Conservation (phyloP, 2,888 invertebrate genomes). For the Lasioglossum malachurum region DNA sequence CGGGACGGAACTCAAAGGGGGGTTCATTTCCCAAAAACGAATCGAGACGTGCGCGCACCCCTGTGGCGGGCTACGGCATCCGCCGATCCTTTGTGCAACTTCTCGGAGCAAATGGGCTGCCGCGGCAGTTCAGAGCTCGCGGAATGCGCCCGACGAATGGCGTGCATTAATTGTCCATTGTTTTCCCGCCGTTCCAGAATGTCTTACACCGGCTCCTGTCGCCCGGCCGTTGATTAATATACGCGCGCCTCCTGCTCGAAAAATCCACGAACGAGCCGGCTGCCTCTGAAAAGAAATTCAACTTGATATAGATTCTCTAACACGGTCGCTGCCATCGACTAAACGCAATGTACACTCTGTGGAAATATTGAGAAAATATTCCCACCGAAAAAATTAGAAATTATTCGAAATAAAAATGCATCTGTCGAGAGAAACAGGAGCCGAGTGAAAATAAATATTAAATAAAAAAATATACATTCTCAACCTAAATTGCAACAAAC, state of each 20-base stretch:
- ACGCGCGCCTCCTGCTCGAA: slow-evolving; percentile 6
- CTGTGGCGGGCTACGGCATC: slow-evolving; percentile 45
- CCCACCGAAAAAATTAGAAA: too few relatives aligned
- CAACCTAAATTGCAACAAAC: not conserved
- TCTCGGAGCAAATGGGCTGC: slow-evolving; percentile 50
- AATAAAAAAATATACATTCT: too few relatives aligned
- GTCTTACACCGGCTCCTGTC: slow-evolving; percentile 46
- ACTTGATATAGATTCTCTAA: not conserved
- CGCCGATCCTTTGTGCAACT: slow-evolving; percentile 66
- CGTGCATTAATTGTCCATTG: slow-evolving; percentile 82
- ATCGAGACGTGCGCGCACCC: slow-evolving; percentile 25
- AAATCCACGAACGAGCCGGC: not conserved
- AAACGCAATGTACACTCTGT: too few relatives aligned
- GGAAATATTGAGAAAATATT: not conserved
- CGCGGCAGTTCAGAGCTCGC: slow-evolving; percentile 59
- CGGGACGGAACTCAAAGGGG: slow-evolving; percentile 41
- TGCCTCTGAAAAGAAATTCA: not conserved
- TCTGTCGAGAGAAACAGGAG: too few relatives aligned
- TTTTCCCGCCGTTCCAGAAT: slow-evolving; percentile 73
- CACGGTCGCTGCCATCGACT: not conserved
- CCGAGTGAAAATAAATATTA: too few relatives aligned
- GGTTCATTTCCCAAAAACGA: slow-evolving; percentile 53
- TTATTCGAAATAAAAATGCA: too few relatives aligned
- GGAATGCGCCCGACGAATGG: slow-evolving; percentile 75
- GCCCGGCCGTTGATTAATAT: slow-evolving; percentile 40